Conservation (phyloP, 1,140 invertebrate genomes). For the Cydia fagiglandana region DNA sequence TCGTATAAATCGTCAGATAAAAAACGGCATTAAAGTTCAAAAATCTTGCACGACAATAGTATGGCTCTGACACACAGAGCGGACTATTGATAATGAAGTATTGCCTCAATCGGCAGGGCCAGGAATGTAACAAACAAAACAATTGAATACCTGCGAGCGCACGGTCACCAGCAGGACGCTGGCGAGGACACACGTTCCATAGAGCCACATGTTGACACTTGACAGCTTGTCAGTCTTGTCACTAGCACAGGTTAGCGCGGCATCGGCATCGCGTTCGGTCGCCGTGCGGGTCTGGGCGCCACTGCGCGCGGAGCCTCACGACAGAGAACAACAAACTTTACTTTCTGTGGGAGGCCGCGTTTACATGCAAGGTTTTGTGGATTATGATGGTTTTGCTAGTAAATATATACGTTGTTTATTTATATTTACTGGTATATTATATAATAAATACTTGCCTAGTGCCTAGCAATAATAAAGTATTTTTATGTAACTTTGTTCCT, state of each 20-base stretch:
- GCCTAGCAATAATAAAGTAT: no score
- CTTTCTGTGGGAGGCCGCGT: conserved; percentile 66
- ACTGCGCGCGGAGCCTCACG: conserved; percentile 53
- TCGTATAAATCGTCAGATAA: neutral
- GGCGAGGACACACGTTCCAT: conserved; percentile 53
- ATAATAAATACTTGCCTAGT: no score
- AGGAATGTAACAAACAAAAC: neutral
- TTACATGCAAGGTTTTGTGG: conserved; percentile 45
- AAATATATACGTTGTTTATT: neutral
- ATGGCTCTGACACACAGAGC: conserved; percentile 19
- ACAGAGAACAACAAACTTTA: conserved; percentile 68
- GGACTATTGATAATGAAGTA: conserved; percentile 13
- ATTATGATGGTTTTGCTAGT: neutral
- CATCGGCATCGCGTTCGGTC: conserved; percentile 58
- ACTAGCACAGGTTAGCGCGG: conserved; percentile 46
- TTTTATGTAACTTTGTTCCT: no score
- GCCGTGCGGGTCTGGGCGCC: conserved; percentile 58
- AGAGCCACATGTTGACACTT: conserved; percentile 59
- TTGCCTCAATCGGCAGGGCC: neutral
- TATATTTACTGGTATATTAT: neutral
- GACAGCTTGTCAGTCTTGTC: conserved; percentile 33
- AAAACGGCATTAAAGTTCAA: conserved; percentile 13
- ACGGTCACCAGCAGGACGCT: conserved; percentile 48
- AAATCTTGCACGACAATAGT: conserved; percentile 11
- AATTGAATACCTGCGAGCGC: conserved; percentile 57